Evolutionary conservation across 1,140 invertebrate species (phyloP).

Genomic region (Brachionus rubens): DNA sequence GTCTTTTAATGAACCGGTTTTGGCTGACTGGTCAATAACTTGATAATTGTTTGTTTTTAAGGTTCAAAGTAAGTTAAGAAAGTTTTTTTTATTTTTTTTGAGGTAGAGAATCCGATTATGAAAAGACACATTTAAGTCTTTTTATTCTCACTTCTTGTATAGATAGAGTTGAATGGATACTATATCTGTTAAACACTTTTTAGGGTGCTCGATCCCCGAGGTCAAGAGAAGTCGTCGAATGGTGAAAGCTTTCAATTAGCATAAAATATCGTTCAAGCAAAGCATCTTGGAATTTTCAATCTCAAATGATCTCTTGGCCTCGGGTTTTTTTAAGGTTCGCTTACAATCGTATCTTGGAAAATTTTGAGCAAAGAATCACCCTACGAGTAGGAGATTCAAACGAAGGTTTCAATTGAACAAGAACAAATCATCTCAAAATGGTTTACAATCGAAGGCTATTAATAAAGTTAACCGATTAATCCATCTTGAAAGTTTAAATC

Average conservation of each 20-base stretch:
- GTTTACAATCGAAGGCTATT: no score
- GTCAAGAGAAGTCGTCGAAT: neutral
- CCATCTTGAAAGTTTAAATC: no score
- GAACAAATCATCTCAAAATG: no score
- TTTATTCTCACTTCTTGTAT: neutral
- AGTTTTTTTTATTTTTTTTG: no score
- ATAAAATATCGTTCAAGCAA: neutral
- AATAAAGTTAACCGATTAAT: no score
- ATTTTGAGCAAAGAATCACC: no score
- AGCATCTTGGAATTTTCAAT: neutral
- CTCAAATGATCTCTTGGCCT: neutral
- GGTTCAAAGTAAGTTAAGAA: neutral
- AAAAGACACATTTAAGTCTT: neutral
- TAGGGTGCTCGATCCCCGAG: neutral
- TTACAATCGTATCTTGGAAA: no score
- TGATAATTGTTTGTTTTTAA: neutral
- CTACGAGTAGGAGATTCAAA: no score
- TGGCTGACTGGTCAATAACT: neutral
- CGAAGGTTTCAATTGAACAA: no score
- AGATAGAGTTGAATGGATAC: neutral
- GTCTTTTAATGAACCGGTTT: neutral
- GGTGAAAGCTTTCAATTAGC: neutral
- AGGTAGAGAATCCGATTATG: no score
- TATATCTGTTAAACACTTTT: slow-evolving; percentile 23
- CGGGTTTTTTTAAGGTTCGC: neutral